Base-by-base conservation (phyloP, 2,888 invertebrate species). In the Phrixothrix hirtus region DNA sequence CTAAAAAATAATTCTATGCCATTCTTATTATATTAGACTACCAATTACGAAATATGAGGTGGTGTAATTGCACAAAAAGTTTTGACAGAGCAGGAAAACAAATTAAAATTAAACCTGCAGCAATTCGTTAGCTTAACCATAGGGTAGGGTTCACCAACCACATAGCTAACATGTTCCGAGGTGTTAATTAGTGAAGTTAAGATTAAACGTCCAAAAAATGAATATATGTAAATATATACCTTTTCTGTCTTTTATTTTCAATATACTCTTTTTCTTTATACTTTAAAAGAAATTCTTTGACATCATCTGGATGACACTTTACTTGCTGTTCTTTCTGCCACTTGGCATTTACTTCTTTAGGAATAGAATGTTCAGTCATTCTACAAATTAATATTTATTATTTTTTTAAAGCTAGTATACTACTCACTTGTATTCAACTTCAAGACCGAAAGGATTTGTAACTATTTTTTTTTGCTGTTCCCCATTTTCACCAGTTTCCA, bases 401-500 rank as follows among this genome's bases (percentile, higher is more conserved):
- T 25, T 6, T 4, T 25, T 7, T 4, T 27, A 27, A 27, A 27
- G 9, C 2, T 5, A 5, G 14, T 13, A 31, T 7, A 11, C 14
- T 6, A 57, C 58, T 58, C 65, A 77, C 76, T 71, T 78, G 66
- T 85, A 81, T 53, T 77, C 79, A 51, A 78, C 80, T 42, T 73
- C 78, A 39, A 86, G 71, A 59, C 90, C 91, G 57, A 91, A 75
- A 10, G 78, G 65, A 71, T 79, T 85, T 1, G 77, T 67, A 11
- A 80, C 81, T 55, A 83, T 67, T 67, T 81, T 79, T 1, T 80
- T 79, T 1, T 89, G 88, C 29, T 89, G 79, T 73, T 93, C 92
- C 1, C 92, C 93, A 49, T 82, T 84, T 69, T 87, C 85, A 0
- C 95, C 95, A 3, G 91, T 93, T 80, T 99, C 98, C 42, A 99